These are phyloP conservation scores for Pseudochromis fuscus DNA, from an alignment of 2,797 vertebrate genomes.

Conservation along the genomic window DNA sequence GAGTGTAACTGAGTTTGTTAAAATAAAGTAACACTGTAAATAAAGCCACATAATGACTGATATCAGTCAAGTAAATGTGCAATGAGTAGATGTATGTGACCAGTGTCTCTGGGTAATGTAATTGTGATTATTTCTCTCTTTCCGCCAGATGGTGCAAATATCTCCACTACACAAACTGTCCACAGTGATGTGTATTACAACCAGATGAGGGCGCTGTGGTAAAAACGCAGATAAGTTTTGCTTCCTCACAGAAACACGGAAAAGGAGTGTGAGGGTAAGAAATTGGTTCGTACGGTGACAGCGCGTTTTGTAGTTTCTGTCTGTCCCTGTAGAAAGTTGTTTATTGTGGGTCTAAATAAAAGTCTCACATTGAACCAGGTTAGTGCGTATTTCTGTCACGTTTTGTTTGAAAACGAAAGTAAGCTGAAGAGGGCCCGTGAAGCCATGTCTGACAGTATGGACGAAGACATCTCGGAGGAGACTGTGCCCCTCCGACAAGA, in stretches of 20 bases:
- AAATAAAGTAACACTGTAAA: too few relatives aligned
- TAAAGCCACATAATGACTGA: too few relatives aligned
- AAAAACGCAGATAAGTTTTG: not conserved
- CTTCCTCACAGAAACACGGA: constrained; percentile 32
- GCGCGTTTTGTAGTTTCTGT: not conserved
- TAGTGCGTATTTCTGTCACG: fast-evolving
- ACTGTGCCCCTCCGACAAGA: constrained; percentile 72
- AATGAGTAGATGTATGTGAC: not conserved
- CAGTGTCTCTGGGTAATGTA: too few relatives aligned
- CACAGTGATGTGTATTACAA: not conserved
- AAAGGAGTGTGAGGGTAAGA: fast-evolving
- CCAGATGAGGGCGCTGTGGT: constrained; percentile 42
- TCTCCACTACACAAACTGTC: too few relatives aligned
- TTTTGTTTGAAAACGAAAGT: constrained; percentile 53
- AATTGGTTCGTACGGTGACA: fast-evolving
- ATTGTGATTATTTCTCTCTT: too few relatives aligned
- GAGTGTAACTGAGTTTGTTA: too few relatives aligned
- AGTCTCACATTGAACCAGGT: fast-evolving
- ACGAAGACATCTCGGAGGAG: constrained; percentile 55
- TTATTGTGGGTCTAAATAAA: not conserved
- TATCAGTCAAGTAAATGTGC: too few relatives aligned
- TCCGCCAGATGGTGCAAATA: not conserved
- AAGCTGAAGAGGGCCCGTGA: not conserved
- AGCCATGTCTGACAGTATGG: constrained; percentile 40
- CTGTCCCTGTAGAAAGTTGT: fast-evolving